Evolutionary conservation across 2,113 vertebrate genomes (phyloP).

Genomic region (Asarcornis scutulata): DNA sequence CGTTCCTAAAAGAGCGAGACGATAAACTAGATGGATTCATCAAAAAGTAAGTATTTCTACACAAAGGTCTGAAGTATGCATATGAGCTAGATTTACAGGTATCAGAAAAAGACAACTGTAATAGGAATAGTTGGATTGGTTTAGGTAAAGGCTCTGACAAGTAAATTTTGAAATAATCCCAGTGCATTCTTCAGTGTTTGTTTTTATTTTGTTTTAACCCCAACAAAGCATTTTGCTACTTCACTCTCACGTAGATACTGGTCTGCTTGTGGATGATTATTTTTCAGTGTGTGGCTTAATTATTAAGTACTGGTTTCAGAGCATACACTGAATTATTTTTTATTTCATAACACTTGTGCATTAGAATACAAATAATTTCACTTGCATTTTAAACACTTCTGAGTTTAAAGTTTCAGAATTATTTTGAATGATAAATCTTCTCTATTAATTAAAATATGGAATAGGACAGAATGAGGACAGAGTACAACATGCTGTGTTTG

Average conservation of each 20-base stretch:
- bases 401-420: neutral
- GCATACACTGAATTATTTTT: neutral
- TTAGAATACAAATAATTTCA: neutral
- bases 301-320: neutral
- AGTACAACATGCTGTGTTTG: neutral
- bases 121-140: neutral
- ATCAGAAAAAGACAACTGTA: neutral
- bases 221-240: neutral
- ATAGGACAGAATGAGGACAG: neutral
- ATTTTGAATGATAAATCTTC: neutral
- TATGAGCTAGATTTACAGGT: neutral
- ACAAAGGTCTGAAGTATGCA: neutral
- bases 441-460: neutral
- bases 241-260: neutral
- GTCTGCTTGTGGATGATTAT: neutral
- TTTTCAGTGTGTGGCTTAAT: neutral
- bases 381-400: neutral
- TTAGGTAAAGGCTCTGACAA: neutral
- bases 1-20: slow-evolving; percentile 88
- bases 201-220: neutral
- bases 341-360: neutral
- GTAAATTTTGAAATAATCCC: neutral
- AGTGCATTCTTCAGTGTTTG: neutral
- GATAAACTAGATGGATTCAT: slow-evolving; percentile 89
- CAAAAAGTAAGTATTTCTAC: slow-evolving; percentile 81